Percentiles rank a stretch among this genome's conserved stretches.
Evolutionary conservation across 2,113 vertebrate species (phyloP).

Genomic region (Saimiri boliviensis): DNA sequence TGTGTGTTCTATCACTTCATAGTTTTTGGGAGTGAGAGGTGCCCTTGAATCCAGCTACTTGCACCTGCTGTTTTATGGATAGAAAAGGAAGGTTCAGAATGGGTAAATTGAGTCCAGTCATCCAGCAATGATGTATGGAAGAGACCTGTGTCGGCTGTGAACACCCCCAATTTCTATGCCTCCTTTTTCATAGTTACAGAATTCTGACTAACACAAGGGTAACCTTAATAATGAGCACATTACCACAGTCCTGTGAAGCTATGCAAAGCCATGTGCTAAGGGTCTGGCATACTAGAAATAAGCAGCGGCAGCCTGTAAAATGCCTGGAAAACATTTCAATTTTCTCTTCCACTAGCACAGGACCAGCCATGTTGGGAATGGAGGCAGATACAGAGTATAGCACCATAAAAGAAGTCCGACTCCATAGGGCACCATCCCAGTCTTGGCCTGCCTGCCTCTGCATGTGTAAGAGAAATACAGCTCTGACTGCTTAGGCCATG

Average conservation of each 20-base stretch:
- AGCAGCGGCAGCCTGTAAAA: not conserved
- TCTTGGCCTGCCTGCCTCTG: not conserved
- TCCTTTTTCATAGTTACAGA: not conserved
- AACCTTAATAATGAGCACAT: slow-evolving; percentile 63
- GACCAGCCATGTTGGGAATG: not conserved
- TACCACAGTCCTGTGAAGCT: not conserved
- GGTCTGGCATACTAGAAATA: not conserved
- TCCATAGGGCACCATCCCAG: fast-evolving
- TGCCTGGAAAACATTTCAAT: too few relatives aligned
- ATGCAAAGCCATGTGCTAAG: not conserved
- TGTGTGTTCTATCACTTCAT: not conserved
- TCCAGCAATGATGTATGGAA: fast-evolving
- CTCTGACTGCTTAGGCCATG: fast-evolving
- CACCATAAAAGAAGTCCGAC: too few relatives aligned
- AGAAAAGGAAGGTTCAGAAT: not conserved
- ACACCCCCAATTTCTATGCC: fast-evolving
- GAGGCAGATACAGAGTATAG: fast-evolving
- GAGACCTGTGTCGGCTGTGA: fast-evolving
- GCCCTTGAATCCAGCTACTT: not conserved
- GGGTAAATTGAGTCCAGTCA: not conserved
- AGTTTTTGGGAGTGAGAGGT: too few relatives aligned
- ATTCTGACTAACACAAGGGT: not conserved
- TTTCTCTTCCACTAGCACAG: too few relatives aligned
- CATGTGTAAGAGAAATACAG: not conserved
- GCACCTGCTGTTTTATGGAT: not conserved